Base-by-base conservation (phyloP, 1,140 invertebrate genomes). In the Conus betulinus region DNA sequence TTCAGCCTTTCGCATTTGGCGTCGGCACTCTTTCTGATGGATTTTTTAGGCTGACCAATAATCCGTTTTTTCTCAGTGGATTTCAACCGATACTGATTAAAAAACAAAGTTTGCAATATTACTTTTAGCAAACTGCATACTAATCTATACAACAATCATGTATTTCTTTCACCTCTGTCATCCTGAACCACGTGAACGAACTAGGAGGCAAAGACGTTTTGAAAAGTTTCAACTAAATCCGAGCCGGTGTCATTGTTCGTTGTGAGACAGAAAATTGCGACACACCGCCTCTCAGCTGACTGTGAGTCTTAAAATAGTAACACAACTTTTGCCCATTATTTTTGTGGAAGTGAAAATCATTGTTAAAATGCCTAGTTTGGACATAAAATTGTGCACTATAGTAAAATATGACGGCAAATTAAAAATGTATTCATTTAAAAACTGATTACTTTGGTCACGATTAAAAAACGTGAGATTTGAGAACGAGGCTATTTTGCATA, bases 401-500 rank as follows among this genome's bases (percentile, higher is more conserved):
- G 11, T 8, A 78, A 8, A 39, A 23, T 39, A 78, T 51, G 39
- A 78, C 0, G 11, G 13, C 10, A 10, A 13, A 51, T 13, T 39
- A 78, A 78, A 13, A 78, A 78, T 17, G 6, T 53, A 15, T 39
- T 63, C 6, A 55, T 57, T n/a, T 27, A 17, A 84, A 15, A 55
- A 53, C 23, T n/a, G 25, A n/a, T 13, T 7, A n/a, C n/a, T 15
- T 10, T 84, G 8, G 7, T 84, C 57, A 84, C 57, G 57, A 85
- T n/a, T 27, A 86, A 86, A 76, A n/a, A 76, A 86, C 53, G 39
- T 39, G 53, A 67, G 52, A 25, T 71, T 57, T 76, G 23, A 88
- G 84, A 88, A 76, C 81, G 82, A 84, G 87, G 67, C 79, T 88
- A 88, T 84, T 88, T 88, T 88, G 87, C 87, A 88, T 88, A 88